Evolutionary conservation across 2,113 vertebrate species (phyloP).

Genomic region (Sterrhoptilus dennistouni): DNA sequence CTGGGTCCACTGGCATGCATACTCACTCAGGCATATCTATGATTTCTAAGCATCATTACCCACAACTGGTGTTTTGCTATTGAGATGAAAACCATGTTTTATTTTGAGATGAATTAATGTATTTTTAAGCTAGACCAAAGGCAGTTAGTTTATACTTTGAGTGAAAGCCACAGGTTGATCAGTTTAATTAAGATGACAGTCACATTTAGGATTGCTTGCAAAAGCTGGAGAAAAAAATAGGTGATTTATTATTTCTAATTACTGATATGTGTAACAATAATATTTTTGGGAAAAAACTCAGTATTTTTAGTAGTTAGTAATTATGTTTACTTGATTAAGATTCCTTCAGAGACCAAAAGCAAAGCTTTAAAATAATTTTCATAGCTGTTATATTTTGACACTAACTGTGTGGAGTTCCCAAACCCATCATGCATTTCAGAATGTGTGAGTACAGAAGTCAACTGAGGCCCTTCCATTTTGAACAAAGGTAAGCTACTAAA

Average conservation of each 20-base stretch:
- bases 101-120: neutral
- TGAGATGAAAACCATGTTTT: neutral
- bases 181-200: neutral
- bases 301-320: neutral
- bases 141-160: neutral
- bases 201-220: neutral
- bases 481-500: neutral
- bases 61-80: neutral
- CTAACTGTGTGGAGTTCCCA: neutral
- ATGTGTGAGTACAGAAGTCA: neutral
- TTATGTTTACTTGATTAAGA: neutral
- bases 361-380: neutral
- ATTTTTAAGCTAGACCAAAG: neutral
- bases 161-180: neutral
- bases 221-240: neutral
- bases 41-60: neutral
- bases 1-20: neutral
- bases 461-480: neutral
- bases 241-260: neutral
- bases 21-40: neutral
- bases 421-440: neutral
- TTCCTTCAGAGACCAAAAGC: neutral
- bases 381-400: neutral
- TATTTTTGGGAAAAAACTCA: accelerated
- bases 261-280: neutral